Base-by-base conservation (phyloP, 1,140 invertebrate genomes). In the Drosophila pachea region DNA sequence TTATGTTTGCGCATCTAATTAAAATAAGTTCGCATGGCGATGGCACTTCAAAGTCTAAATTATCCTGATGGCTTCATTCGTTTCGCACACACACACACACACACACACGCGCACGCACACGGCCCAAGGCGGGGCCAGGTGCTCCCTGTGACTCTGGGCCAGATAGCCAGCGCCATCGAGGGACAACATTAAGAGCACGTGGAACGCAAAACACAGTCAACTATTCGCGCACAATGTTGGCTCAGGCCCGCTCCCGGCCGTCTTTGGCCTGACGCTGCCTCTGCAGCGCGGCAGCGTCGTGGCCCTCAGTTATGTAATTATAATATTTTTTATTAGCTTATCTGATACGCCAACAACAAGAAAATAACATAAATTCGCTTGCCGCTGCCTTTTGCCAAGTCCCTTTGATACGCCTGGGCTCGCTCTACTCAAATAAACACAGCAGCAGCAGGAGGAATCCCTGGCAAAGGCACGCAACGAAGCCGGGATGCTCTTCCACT, bases 251-350 rank as follows among this genome's bases (percentile, higher is more conserved):
- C 58, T 22, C 22, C 22, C 3, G 22, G 22, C 22, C 22, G 22
- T 22, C 22, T n/a, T n/a, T n/a, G n/a, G n/a, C n/a, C n/a, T n/a
- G n/a, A n/a, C n/a, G n/a, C n/a, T n/a, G n/a, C n/a, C n/a, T n/a
- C n/a, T n/a, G n/a, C 22, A 22, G 22, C 22, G 22, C 12, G 62
- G 29, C 56, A 4, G 16, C 50, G 52, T 29, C 52, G 50, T 38
- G 64, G 49, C 38, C 50, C 48, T 56, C 76, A 76, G 68, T 77
- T 86, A 83, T 75, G 74, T 88, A 88, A 88, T 88, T 88, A 88
- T 86, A 88, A 88, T 84, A 84, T 88, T 88, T 88, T 88, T 88
- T 86, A 88, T 88, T 84, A 83, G 82, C 86, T 87, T 87, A 88
- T 88, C 86, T 88, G 86, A 88, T 88, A 79, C 60, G 73, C 67